phyloP scores from a whole-genome alignment of 1,140 invertebrate species.

The Tetramorium alpestre region DNA sequence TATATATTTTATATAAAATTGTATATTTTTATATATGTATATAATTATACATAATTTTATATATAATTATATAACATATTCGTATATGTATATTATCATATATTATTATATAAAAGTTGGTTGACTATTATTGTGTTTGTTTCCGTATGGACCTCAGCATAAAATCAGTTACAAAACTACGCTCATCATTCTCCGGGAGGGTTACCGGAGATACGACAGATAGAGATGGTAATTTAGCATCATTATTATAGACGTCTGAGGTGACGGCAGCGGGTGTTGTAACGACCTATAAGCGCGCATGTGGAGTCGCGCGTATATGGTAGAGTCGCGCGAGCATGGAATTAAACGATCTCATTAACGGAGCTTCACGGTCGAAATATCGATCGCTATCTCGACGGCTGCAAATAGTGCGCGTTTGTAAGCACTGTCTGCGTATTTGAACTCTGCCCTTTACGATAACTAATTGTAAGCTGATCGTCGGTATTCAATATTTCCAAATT shows the following conservation, averaged over 20 bases:
- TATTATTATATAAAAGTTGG: background rate
- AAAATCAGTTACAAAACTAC: conserved; percentile 42
- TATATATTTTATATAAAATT: conserved; percentile 2
- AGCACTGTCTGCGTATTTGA: conserved; percentile 13
- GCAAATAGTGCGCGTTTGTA: conserved; percentile 29
- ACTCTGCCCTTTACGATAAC: conserved; percentile 1
- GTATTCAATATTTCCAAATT: background rate
- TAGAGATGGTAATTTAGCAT: conserved; percentile 71
- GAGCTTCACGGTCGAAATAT: conserved; percentile 50
- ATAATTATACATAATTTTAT: background rate
- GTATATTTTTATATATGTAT: background rate
- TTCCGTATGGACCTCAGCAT: background rate
- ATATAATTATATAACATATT: background rate
- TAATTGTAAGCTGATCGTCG: background rate
- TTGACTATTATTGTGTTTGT: conserved; percentile 4
- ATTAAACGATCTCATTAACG: conserved; percentile 66
- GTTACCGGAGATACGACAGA: conserved; percentile 60
- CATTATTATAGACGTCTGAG: conserved; percentile 69
- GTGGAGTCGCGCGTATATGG: background rate
- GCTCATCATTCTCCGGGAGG: conserved; percentile 36
- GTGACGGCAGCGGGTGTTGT: conserved; percentile 23
- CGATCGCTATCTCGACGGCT: conserved; percentile 27
- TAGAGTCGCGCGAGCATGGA: conserved; percentile 31
- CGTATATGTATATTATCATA: background rate
- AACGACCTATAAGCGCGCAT: background rate